Percentiles rank a stretch among this genome's conserved stretches.
Evolutionary conservation across 2,113 vertebrate species (phyloP).

Genomic region (Bujurquina vittata): DNA sequence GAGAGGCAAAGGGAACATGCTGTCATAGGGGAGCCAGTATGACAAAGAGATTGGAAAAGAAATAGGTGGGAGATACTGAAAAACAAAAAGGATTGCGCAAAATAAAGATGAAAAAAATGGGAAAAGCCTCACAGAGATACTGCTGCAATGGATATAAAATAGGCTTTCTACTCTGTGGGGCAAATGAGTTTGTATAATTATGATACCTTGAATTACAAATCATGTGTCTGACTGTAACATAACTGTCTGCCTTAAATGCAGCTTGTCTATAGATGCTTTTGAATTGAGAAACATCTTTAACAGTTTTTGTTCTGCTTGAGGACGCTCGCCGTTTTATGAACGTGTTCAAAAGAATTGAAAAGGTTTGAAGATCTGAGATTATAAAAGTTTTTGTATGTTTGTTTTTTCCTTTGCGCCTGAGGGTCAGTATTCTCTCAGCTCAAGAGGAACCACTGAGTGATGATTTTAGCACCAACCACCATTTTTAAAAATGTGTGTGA

Average conservation of each 20-base stretch:
- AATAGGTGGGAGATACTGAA: conserved; percentile 40
- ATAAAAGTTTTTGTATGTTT: not conserved
- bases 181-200: not conserved
- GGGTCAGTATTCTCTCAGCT: not conserved
- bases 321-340: too few species aligned
- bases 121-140: not conserved
- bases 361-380: not conserved
- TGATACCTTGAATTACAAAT: not conserved
- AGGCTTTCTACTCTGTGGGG: not conserved
- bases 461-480: not conserved
- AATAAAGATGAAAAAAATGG: conserved; percentile 35
- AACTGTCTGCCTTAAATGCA: not conserved
- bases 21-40: conserved; percentile 51
- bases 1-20: conserved; percentile 26
- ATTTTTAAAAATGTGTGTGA: not conserved
- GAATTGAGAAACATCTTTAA: not conserved
- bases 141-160: not conserved
- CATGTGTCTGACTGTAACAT: not conserved
- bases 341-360: not conserved
- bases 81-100: conserved; percentile 22
- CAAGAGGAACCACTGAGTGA: not conserved
- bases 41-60: conserved; percentile 45
- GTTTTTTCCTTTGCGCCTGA: not conserved
- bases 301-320: too few species aligned
- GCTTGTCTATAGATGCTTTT: not conserved